phyloP scores from a whole-genome alignment of 2,888 invertebrate species.

The Acleris holmiana region DNA sequence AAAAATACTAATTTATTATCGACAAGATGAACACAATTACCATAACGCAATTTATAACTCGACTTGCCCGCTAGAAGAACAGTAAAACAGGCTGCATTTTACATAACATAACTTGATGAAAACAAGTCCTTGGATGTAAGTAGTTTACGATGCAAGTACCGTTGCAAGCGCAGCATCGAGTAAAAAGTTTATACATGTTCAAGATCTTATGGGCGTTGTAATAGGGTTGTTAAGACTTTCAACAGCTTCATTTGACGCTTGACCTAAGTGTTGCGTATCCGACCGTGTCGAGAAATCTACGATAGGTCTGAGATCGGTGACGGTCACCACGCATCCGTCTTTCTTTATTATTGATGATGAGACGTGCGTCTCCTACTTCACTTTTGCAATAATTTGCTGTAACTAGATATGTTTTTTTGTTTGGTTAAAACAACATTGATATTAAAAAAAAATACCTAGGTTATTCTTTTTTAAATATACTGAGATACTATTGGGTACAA shows the following conservation, averaged over 20 bases:
- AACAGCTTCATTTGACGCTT: slow-evolving; percentile 18
- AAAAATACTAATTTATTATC: not conserved
- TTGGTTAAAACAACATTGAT: too few relatives aligned
- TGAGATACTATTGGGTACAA: too few relatives aligned
- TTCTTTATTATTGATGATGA: not conserved
- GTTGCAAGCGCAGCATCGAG: slow-evolving; percentile 18
- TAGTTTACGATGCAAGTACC: slow-evolving; percentile 33
- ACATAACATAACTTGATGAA: slow-evolving; percentile 35
- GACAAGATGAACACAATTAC: not conserved
- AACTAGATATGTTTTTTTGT: too few relatives aligned
- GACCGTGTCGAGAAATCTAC: slow-evolving; percentile 33
- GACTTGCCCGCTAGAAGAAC: slow-evolving; percentile 19
- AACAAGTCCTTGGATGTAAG: slow-evolving; percentile 40
- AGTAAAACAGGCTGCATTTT: slow-evolving; percentile 28
- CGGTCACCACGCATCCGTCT: slow-evolving; percentile 25
- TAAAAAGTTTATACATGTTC: slow-evolving; percentile 8
- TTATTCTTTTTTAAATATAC: too few relatives aligned
- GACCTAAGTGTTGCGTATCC: slow-evolving; percentile 23
- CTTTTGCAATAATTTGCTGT: too few relatives aligned
- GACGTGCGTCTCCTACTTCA: not conserved
- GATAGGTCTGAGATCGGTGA: slow-evolving; percentile 19
- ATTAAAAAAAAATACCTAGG: too few relatives aligned
- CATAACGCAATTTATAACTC: not conserved
- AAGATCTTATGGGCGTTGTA: not conserved
- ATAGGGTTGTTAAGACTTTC: slow-evolving; percentile 1